Percentiles rank a stretch among this genome's conserved stretches.
Conservation (phyloP, 2,113 vertebrate genomes). For the Gymnorhina tibicen region DNA sequence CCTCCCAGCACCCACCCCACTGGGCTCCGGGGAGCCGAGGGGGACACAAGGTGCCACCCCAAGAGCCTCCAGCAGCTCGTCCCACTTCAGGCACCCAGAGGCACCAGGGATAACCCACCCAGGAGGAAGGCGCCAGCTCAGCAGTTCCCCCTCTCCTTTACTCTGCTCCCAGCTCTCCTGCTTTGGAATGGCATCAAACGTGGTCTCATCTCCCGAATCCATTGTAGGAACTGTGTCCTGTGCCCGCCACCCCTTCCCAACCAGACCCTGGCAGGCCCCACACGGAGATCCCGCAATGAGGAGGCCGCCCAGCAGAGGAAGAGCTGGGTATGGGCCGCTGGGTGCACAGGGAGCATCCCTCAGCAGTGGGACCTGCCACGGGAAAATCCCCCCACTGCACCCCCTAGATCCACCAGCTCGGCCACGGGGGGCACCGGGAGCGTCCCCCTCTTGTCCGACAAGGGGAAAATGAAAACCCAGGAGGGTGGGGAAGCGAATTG, state of each 20-base stretch:
- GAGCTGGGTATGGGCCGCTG: not conserved
- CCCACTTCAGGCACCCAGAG: not conserved
- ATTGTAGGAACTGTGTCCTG: fast-evolving
- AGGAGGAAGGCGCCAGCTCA: not conserved
- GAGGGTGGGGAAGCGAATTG: not conserved
- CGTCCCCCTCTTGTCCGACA: not conserved
- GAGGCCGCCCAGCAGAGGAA: not conserved
- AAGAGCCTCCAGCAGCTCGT: not conserved
- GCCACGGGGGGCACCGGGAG: not conserved
- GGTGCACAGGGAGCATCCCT: not conserved
- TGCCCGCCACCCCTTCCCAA: not conserved
- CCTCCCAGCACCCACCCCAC: not conserved
- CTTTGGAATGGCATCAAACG: fast-evolving
- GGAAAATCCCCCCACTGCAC: not conserved
- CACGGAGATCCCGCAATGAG: fast-evolving
- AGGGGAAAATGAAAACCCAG: not conserved
- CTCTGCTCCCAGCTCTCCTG: not conserved
- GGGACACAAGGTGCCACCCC: not conserved
- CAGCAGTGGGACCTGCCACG: fast-evolving
- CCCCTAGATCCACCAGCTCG: not conserved
- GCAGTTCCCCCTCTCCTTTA: not conserved
- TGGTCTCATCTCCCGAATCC: not conserved
- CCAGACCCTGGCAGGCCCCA: fast-evolving
- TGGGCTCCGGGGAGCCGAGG: fast-evolving
- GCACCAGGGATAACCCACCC: not conserved